These are phyloP conservation scores for Propithecus perrieri DNA, from an alignment of 2,797 vertebrate genomes.

Conservation along the genomic window DNA sequence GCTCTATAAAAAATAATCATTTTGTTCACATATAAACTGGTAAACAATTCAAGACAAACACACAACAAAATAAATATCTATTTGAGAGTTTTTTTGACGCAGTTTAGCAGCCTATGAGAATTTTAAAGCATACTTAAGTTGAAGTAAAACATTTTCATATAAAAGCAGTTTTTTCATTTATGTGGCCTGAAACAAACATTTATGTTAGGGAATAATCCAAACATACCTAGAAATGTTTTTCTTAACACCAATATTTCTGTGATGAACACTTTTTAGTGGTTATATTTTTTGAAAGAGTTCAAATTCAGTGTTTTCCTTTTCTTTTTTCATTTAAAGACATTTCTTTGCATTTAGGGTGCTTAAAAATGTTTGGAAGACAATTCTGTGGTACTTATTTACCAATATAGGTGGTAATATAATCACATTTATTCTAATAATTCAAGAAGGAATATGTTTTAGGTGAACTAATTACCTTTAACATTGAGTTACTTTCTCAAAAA, in stretches of 20 bases:
- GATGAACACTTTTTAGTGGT: not conserved
- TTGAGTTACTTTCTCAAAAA: conserved; percentile 17
- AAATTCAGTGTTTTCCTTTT: not conserved
- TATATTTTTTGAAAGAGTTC: conserved; percentile 39
- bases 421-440: conserved; percentile 2
- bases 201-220: conserved; percentile 23
- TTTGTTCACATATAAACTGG: not conserved
- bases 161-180: conserved; percentile 4
- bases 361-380: conserved; percentile 32
- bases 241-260: conserved; percentile 37
- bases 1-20: conserved; percentile 28
- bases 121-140: conserved; percentile 31
- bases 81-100: not conserved
- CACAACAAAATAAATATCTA: conserved; percentile 5
- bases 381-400: not conserved
- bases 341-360: not conserved
- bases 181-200: conserved; percentile 37
- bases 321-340: conserved; percentile 18
- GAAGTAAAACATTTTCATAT: conserved; percentile 27
- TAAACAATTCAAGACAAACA: conserved; percentile 23
- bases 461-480: conserved; percentile 45
- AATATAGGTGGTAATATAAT: not conserved
- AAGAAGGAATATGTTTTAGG: not conserved
- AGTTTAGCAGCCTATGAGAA: not conserved
- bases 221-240: conserved; percentile 11